phyloP scores from a whole-genome alignment of 2,888 invertebrate genomes.

The Caenorhabditis sp. region DNA sequence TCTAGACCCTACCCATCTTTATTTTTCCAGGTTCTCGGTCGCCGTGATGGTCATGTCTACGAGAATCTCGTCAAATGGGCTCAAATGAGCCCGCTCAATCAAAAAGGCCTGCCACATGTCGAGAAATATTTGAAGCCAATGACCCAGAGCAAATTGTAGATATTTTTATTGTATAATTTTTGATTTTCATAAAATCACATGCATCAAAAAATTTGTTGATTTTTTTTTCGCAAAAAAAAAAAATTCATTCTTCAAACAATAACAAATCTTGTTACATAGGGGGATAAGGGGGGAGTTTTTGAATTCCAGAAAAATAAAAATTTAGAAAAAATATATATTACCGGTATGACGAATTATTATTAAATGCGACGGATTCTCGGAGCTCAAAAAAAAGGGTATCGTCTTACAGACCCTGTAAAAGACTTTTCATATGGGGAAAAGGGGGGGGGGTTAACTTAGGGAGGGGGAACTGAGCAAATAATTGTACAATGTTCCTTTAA shows the following conservation, averaged over 20 bases:
- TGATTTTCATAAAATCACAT: neutral
- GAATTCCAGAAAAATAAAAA: no score
- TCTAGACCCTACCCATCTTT: neutral
- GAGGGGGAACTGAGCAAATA: neutral
- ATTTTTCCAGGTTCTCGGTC: constrained; percentile 64
- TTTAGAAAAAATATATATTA: neutral
- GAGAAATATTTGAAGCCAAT: constrained; percentile 44
- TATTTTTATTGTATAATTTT: constrained; percentile 1
- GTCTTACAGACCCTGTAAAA: neutral
- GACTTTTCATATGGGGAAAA: neutral
- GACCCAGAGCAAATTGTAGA: constrained; percentile 28
- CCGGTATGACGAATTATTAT: neutral
- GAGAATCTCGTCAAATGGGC: constrained; percentile 72
- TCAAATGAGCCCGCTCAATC: constrained; percentile 52
- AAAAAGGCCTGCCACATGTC: constrained; percentile 36
- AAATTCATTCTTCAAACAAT: neutral
- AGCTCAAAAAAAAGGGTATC: neutral
- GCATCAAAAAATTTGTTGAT: no score
- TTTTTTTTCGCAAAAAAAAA: neutral
- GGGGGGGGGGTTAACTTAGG: neutral
- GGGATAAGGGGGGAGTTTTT: neutral
- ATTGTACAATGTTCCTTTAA: neutral
- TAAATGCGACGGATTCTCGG: neutral
- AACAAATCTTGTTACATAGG: neutral
- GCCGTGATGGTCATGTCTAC: constrained; percentile 72